phyloP scores from a whole-genome alignment of 2,113 vertebrate species.

The Seriola aureovittata region DNA sequence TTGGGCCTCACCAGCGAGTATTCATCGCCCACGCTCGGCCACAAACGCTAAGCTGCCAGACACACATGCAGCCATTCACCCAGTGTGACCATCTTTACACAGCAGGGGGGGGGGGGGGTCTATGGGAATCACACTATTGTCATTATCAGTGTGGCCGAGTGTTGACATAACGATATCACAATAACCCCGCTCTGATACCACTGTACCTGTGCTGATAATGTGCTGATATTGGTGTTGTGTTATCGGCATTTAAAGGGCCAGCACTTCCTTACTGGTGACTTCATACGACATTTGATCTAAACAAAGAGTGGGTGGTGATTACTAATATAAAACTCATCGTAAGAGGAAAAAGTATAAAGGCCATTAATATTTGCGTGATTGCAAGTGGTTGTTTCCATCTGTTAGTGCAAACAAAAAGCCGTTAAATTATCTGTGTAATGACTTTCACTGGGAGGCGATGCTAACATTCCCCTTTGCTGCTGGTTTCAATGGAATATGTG shows the following conservation, averaged over 20 bases:
- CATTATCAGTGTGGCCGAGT: neutral
- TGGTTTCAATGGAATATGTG: neutral
- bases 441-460: neutral
- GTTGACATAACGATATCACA: neutral
- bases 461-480: neutral
- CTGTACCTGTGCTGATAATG: too few relatives aligned
- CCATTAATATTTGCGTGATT: neutral
- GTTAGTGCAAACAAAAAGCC: neutral
- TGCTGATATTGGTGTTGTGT: too few relatives aligned
- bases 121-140: neutral
- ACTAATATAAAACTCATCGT: neutral
- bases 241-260: neutral
- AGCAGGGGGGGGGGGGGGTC: neutral
- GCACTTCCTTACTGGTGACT: too few relatives aligned
- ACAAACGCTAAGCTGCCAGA: slow-evolving; percentile 30
- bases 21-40: slow-evolving; percentile 55
- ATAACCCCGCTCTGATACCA: neutral
- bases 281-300: neutral
- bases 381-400: neutral
- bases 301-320: neutral
- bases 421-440: neutral
- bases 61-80: slow-evolving; percentile 16
- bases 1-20: slow-evolving; percentile 36
- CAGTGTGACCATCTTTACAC: slow-evolving; percentile 19
- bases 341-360: neutral